Evolutionary conservation across 2,888 invertebrate species (phyloP).

Genomic region (Phasia obesa): DNA sequence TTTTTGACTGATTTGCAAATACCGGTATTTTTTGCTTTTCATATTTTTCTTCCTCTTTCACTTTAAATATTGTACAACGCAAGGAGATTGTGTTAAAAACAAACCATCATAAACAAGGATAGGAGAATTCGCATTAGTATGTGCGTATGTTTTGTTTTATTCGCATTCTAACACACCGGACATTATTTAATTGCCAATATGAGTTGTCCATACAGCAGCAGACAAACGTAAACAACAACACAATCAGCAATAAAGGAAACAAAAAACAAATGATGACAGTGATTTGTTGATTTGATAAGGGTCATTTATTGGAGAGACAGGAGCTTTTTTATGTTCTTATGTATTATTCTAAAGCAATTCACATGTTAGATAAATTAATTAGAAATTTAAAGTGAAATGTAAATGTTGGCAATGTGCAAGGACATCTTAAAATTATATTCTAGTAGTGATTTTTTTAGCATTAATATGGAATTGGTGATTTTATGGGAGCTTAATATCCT

Average conservation of each 20-base stretch:
- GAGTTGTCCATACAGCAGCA: constrained; percentile 65
- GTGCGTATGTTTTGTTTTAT: constrained; percentile 23
- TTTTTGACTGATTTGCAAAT: constrained; percentile 71
- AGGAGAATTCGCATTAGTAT: constrained; percentile 8
- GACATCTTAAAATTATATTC: too few relatives aligned
- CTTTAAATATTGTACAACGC: constrained; percentile 13
- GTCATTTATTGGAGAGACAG: constrained; percentile 57
- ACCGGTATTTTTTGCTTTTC: constrained; percentile 47
- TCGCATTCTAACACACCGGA: constrained; percentile 52
- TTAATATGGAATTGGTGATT: too few relatives aligned
- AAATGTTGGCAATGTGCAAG: too few relatives aligned
- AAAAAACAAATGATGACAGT: constrained; percentile 56
- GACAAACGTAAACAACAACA: constrained; percentile 42
- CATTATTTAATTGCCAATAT: constrained; percentile 73
- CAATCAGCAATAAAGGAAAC: constrained; percentile 13
- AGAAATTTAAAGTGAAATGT: constrained; percentile 21
- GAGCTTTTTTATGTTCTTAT: neutral
- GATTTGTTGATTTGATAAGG: constrained; percentile 70
- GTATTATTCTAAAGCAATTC: neutral
- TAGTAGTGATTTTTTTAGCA: too few relatives aligned
- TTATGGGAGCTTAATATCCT: too few relatives aligned
- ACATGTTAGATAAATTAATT: constrained; percentile 22
- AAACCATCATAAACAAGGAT: constrained; percentile 24
- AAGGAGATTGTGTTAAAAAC: constrained; percentile 50
- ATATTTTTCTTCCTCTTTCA: constrained; percentile 13